Evolutionary conservation across 1,140 invertebrate genomes (phyloP), one percentile per base, ranked within the genome.

Genomic region (Listronotus oregonensis): DNA sequence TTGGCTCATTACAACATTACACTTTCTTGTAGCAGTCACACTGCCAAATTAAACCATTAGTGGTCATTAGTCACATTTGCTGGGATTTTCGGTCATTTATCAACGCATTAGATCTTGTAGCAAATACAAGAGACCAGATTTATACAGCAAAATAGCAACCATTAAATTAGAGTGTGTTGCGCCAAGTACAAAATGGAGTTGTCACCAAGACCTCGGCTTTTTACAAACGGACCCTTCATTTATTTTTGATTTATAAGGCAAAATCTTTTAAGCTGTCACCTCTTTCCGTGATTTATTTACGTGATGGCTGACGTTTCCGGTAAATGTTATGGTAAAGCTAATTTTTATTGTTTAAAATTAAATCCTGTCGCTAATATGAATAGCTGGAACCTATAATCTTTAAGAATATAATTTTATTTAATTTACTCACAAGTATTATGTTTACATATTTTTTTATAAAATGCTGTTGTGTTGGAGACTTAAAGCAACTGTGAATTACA

Each of bases 171-270:
- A 21, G 46, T 27, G 46, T 21, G 10, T 49, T 8, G 46, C 18
- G 18, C 15, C 6, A 27, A 21, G 18, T 49, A 49, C 46, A 49
- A 49, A 49, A 49, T 49, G 18, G 18, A 49, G 15, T 49, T 49
- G 46, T 49, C 46, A 49, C 46, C 46, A 27, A 49, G 46, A 21
- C 10, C 46, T 49, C 18, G 15, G 46, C 46, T 49, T 49, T 49
- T 49, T 49, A 17, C 46, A 18, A 49, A 8, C 10, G 15, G 9
- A 11, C 17, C 46, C 15, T 49, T 49, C 12, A 21, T 27, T 27
- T 5, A 27, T 27, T 27, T 27, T 27, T 15, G 34, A 37, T 37
- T 49, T 49, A 18, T 27, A 49, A 10, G 17, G 18, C 1, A 11
- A 18, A 49, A 49, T 49, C 21, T 49, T 49, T 49, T 21, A 21